Base-by-base conservation (phyloP, 1,140 invertebrate genomes). In the Danaus plexippus region DNA sequence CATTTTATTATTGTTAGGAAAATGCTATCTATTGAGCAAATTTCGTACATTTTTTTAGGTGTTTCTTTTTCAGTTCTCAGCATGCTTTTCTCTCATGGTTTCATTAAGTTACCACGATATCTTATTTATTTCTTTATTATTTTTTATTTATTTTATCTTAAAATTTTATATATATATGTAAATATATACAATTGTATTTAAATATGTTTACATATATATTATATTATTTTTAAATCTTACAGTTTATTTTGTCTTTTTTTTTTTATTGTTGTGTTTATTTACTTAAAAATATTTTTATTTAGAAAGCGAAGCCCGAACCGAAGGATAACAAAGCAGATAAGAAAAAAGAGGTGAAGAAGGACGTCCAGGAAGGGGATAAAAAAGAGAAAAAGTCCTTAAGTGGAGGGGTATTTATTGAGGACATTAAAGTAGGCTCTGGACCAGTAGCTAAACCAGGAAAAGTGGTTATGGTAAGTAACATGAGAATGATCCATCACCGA, bases 351-450 rank as follows among this genome's bases (percentile, higher is more conserved):
- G 63, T 72, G 5, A 83, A 87, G 43, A 81, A 88, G 69, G 77
- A 84, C 41, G 67, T 79, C 45, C 69, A 79, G 53, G 81, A 69
- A 22, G 69, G 55, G 53, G 59, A 85, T 0, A 84, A 84, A 51
- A 87, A 81, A 61, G 88, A 90, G 57, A 92, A 92, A 71, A 92
- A 91, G 66, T 88, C 89, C 7, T 60, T 95, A 11, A 83, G 90
- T 64, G 93, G 94, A 44, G 96, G 95, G 52, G 90, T 97, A 0
- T 86, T 90, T 54, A 83, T 95, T 62, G 91, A 95, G 77, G 96
- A 98, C 63, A 7, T 95, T 0, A 91, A 91, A 77, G 75, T 92
- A 47, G 96, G 97, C 9, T 89, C 87, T 65, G 96, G 96, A 9
- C 83, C 89, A 1, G 79, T 89, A n/a, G 96, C 93, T 0, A 95